Evolutionary conservation across 2,113 vertebrate species (phyloP).

Genomic region (Castor canadensis): DNA sequence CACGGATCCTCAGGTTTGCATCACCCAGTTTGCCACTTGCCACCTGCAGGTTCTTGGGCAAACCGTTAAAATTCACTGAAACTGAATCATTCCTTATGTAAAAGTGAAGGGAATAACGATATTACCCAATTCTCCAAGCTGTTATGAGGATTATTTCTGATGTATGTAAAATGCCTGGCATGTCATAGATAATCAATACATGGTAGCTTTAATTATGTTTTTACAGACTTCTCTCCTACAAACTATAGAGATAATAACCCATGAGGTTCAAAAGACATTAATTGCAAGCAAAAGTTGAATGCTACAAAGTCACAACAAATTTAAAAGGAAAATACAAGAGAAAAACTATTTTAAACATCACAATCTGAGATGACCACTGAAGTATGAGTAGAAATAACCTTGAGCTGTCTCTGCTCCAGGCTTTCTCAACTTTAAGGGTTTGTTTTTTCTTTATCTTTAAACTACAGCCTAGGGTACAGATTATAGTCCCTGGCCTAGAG

Average conservation of each 20-base stretch:
- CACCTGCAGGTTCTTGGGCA: background rate
- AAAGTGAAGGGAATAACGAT: constrained; percentile 11
- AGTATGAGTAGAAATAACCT: constrained; percentile 55
- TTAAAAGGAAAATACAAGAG: constrained; percentile 37
- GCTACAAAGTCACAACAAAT: constrained; percentile 32
- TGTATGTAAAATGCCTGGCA: background rate
- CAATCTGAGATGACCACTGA: background rate
- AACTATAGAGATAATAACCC: background rate
- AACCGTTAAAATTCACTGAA: background rate
- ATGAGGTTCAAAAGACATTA: background rate
- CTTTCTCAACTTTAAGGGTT: constrained; percentile 21
- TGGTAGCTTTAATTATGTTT: background rate
- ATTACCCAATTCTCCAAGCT: background rate
- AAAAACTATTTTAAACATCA: constrained; percentile 45
- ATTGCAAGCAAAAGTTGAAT: constrained; percentile 27
- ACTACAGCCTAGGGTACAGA: background rate
- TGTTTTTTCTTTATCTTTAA: constrained; percentile 29
- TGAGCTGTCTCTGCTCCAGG: constrained; percentile 31
- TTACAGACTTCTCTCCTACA: background rate
- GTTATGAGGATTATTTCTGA: background rate
- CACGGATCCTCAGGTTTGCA: background rate
- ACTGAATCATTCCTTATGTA: background rate
- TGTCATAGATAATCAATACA: constrained; percentile 11
- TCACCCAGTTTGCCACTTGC: background rate
- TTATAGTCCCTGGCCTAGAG: background rate